These are phyloP conservation scores for Castor canadensis DNA, from an alignment of 2,113 vertebrate genomes.

Conservation along the genomic window DNA sequence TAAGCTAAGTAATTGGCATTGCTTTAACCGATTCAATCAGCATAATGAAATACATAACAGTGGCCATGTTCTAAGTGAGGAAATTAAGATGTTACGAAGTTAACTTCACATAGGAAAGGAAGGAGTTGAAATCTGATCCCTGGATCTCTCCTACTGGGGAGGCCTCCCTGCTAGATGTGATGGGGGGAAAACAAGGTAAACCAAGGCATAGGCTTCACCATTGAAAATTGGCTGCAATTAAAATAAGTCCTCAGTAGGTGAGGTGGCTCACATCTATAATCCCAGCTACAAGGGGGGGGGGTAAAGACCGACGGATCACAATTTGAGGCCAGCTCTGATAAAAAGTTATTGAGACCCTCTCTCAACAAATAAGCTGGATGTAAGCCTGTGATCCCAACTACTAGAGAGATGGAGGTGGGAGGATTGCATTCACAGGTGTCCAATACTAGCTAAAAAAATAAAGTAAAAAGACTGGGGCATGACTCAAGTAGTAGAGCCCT, in stretches of 20 bases:
- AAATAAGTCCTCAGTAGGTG: background rate
- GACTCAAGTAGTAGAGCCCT: too few species aligned
- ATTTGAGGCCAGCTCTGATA: too few species aligned
- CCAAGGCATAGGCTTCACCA: background rate
- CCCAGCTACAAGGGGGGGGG: too few species aligned
- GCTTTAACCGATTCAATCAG: background rate
- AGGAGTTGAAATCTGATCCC: background rate
- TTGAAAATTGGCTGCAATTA: background rate
- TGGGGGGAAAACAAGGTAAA: background rate
- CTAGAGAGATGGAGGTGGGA: too few species aligned
- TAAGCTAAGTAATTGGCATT: background rate
- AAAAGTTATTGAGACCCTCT: too few species aligned
- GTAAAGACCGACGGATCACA: too few species aligned
- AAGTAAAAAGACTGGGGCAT: too few species aligned
- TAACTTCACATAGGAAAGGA: conserved; percentile 13
- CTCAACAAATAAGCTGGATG: too few species aligned
- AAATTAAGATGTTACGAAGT: background rate
- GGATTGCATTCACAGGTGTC: too few species aligned
- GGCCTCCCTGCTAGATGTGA: background rate
- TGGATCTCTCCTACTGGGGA: background rate
- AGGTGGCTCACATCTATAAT: background rate
- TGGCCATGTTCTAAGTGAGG: background rate
- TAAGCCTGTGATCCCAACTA: too few species aligned
- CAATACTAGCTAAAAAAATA: too few species aligned
- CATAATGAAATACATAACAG: background rate